Percentiles rank a stretch among this genome's conserved stretches.
Evolutionary conservation across 2,113 vertebrate genomes (phyloP).

Genomic region (Heteronetta atricapilla): DNA sequence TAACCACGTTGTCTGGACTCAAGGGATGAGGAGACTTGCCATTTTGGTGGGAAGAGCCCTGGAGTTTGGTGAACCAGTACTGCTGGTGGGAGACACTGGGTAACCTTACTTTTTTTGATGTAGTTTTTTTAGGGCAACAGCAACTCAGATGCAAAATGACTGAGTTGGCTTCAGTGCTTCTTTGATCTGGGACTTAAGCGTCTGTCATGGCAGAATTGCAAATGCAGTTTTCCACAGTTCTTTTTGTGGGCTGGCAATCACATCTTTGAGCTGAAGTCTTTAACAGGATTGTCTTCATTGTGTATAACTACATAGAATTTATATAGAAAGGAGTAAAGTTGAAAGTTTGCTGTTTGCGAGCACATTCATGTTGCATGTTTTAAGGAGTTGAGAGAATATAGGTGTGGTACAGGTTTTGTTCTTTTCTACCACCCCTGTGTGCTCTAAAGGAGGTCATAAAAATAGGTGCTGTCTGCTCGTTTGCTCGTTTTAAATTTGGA

Average conservation of each 20-base stretch:
- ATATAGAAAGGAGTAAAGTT: background rate
- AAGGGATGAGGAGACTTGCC: conserved; percentile 86
- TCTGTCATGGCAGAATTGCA: background rate
- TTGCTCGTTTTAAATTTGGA: background rate
- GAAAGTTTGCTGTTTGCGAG: background rate
- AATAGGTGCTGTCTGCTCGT: background rate
- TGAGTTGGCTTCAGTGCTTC: background rate
- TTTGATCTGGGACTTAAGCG: background rate
- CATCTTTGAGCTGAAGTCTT: background rate
- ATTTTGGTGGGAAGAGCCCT: conserved; percentile 90
- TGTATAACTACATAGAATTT: background rate
- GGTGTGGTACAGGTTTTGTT: background rate
- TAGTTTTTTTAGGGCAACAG: background rate
- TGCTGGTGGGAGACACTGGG: conserved; percentile 96
- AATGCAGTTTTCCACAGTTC: background rate
- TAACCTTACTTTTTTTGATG: conserved; percentile 61
- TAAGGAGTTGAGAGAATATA: background rate
- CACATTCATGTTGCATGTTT: background rate
- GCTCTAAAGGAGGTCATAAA: rapidly evolving
- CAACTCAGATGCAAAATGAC: background rate
- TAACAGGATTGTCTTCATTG: background rate
- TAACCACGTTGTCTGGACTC: conserved; percentile 92
- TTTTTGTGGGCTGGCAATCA: background rate
- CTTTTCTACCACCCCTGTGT: too few relatives aligned
- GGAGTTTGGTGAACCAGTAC: conserved; percentile 90